Evolutionary conservation across 2,113 vertebrate genomes (phyloP), one percentile per base, ranked within the genome.

Genomic region (Plectropomus leopardus): DNA sequence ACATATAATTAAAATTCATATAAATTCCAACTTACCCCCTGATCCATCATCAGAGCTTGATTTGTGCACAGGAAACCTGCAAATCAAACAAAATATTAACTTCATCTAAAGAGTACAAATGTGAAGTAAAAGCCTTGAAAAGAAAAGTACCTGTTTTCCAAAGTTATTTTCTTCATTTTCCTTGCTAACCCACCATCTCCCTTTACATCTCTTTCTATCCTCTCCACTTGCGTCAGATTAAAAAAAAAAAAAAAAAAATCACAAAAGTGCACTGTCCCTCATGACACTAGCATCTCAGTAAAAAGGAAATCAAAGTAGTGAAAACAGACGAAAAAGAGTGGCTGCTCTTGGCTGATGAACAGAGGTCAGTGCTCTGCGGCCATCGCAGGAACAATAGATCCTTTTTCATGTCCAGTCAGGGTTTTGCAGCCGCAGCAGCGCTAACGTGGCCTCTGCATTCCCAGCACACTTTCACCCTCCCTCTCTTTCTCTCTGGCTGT

Each of bases 11-110:
- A 36, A 16, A 19, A 57, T 17, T 4, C 0, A 66, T 3, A 15
- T 26, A 45, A 32, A 44, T 13, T 30, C 21, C 0, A 16, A 4
- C 95, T 93, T 82, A 98, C 98, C 98, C 90, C 96, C 95, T 74
- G 95, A 96, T 85, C 96, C 93, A 89, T 99, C 98, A 84, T 99
- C 98, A 0, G 96, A 97, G 92, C 95, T 96, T 58, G 97, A 98
- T 92, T 97, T 98, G 90, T 97, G 96, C 92, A 98, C 95, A 82
- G 95, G 95, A 54, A 96, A 93, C 94, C 97, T 99, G 85, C 71
- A 94, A 94, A 85, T 67, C 58, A 91, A 92, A 91, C 75, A 67
- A 51, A 44, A 76, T 1, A 73, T 30, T 73, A 3, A 76, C 3
- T 75, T 44, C 0, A 9, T 23, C 34, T 42, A 2, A 48, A 36